Percentiles rank a stretch among this genome's conserved stretches.
These are phyloP conservation scores for Amphipyra berbera DNA, from an alignment of 2,888 invertebrate genomes.

Conservation along the genomic window DNA sequence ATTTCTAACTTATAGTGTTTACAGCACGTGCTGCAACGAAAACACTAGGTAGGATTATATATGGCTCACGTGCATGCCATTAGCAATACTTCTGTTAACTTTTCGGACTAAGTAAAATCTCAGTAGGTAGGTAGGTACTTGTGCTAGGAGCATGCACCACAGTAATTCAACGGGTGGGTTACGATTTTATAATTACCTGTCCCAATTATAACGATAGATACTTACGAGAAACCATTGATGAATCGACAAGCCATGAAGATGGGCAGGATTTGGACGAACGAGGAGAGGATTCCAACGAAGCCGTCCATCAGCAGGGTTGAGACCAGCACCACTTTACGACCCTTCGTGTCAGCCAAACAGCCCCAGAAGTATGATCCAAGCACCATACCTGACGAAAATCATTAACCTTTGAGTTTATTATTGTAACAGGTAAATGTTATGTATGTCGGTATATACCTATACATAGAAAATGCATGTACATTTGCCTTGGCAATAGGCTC, in stretches of 20 bases:
- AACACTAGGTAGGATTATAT: no score
- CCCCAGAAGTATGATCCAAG: conserved; percentile 96
- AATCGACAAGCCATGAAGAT: conserved; percentile 93
- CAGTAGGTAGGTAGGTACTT: no score
- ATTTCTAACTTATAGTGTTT: conserved; percentile 4
- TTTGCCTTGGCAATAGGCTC: no score
- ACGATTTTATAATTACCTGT: no score
- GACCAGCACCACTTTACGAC: conserved; percentile 93
- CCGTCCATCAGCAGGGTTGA: conserved; percentile 93
- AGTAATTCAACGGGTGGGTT: no score
- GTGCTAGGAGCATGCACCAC: no score
- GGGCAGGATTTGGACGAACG: conserved; percentile 93
- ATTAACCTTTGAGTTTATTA: no score
- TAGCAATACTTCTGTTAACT: neutral
- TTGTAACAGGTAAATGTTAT: no score
- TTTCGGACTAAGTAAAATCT: no score
- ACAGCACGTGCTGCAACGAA: conserved; percentile 58
- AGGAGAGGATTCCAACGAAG: conserved; percentile 92
- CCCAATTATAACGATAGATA: conserved; percentile 63
- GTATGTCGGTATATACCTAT: no score
- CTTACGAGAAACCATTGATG: conserved; percentile 95
- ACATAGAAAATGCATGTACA: no score
- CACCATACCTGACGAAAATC: conserved; percentile 91
- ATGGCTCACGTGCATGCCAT: conserved; percentile 54
- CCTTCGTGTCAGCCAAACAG: conserved; percentile 95